Conservation (phyloP, 64 coral and sea anemone species). For the Acropora yongei region DNA sequence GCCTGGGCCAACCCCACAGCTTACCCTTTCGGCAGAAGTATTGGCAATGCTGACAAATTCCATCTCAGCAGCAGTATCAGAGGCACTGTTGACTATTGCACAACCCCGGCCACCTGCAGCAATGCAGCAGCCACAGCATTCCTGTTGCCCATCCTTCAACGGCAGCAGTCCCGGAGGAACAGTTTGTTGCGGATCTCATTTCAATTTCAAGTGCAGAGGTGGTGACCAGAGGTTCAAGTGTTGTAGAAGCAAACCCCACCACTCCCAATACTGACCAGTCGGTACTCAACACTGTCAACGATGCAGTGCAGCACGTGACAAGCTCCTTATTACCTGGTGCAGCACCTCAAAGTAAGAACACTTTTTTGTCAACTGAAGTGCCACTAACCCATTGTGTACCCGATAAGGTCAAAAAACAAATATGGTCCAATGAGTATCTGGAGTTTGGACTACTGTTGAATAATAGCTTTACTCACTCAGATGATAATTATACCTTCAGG, state of each 20-base stretch:
- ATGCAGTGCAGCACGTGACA: constrained; percentile 5
- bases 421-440: not conserved
- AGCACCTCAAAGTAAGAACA: no score
- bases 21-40: not conserved
- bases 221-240: not conserved
- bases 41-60: not conserved
- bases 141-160: no score
- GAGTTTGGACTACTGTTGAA: not conserved
- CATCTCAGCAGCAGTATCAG: not conserved
- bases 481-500: constrained; percentile 22
- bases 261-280: not conserved
- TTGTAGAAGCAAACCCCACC: not conserved
- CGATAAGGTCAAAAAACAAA: not conserved
- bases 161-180: no score
- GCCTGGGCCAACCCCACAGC: not conserved
- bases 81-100: not conserved
- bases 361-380: not conserved
- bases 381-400: not conserved
- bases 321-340: not conserved
- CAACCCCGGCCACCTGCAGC: not conserved
- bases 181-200: no score
- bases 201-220: no score
- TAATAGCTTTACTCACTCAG: constrained; percentile 8
- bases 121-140: no score
- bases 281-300: not conserved